Evolutionary conservation across 2,888 invertebrate genomes (phyloP).

Genomic region (Caradrina clavipalpis): DNA sequence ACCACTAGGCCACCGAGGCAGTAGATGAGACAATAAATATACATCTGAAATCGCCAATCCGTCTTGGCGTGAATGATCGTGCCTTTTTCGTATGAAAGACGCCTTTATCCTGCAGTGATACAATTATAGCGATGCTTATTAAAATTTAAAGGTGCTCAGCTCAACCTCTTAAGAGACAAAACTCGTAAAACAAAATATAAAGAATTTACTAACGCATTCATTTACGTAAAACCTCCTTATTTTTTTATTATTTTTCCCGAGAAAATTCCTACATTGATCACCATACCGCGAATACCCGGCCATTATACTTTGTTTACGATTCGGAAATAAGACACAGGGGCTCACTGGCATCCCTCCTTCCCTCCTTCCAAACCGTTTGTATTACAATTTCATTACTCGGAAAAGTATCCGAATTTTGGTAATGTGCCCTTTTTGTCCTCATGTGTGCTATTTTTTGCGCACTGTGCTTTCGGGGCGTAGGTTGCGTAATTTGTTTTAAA

Average conservation of each 20-base stretch:
- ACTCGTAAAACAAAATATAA: constrained; percentile 35
- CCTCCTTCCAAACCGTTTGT: constrained; percentile 64
- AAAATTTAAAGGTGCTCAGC: constrained; percentile 4
- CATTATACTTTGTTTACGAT: constrained; percentile 68
- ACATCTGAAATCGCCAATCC: no score
- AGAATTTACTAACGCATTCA: constrained; percentile 33
- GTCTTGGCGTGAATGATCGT: no score
- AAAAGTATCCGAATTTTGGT: constrained; percentile 60
- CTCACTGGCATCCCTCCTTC: constrained; percentile 38
- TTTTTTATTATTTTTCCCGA: constrained; percentile 36
- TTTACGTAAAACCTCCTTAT: constrained; percentile 41
- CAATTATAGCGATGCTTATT: constrained; percentile 6
- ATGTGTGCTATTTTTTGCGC: constrained; percentile 55
- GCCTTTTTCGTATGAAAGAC: no score
- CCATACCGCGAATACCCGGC: constrained; percentile 53
- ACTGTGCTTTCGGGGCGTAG: constrained; percentile 34
- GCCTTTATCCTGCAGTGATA: no score
- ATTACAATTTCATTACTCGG: constrained; percentile 68
- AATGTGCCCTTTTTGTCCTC: constrained; percentile 52
- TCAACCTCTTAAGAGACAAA: constrained; percentile 18
- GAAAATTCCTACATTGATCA: constrained; percentile 46
- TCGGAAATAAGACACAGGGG: constrained; percentile 62
- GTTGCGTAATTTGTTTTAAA: constrained; percentile 50
- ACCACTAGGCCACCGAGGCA: no score
- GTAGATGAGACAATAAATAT: no score